Evolutionary conservation across 2,888 invertebrate species (phyloP).

Genomic region (Nebria salina): DNA sequence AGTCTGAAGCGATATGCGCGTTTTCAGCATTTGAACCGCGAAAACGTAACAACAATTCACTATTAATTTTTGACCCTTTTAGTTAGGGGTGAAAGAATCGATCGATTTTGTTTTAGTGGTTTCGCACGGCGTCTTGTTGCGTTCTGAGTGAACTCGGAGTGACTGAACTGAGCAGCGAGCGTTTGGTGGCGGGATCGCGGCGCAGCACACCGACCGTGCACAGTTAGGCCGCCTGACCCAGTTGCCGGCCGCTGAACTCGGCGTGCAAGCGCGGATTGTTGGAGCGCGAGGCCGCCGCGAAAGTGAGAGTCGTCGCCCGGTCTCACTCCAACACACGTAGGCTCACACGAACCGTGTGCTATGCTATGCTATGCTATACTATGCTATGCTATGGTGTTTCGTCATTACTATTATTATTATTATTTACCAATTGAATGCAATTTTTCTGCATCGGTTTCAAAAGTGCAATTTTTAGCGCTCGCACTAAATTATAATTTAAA

Average conservation of each 20-base stretch:
- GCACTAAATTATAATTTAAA: neutral
- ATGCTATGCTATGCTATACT: neutral
- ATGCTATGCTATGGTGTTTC: neutral
- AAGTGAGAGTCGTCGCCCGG: constrained; percentile 66
- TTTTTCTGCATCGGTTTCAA: neutral
- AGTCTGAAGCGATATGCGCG: neutral
- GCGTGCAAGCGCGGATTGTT: constrained; percentile 62
- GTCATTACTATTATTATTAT: constrained; percentile 7
- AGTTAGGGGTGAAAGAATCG: neutral
- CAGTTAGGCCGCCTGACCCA: constrained; percentile 79
- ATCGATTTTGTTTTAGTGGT: neutral
- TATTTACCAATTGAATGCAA: neutral
- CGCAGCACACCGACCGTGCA: constrained; percentile 65
- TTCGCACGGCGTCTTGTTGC: neutral
- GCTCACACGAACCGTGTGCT: neutral
- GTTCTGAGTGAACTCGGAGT: constrained; percentile 59
- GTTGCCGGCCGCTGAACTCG: constrained; percentile 79
- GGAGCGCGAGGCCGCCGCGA: constrained; percentile 65
- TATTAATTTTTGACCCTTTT: neutral
- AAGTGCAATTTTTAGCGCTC: neutral
- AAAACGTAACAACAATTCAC: too few relatives aligned
- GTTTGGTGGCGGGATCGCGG: constrained; percentile 44
- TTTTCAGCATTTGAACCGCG: too few relatives aligned
- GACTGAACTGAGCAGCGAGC: constrained; percentile 66
- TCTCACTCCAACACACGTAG: constrained; percentile 54